Conservation (phyloP, 2,888 invertebrate species). For the Artemia sinica region DNA sequence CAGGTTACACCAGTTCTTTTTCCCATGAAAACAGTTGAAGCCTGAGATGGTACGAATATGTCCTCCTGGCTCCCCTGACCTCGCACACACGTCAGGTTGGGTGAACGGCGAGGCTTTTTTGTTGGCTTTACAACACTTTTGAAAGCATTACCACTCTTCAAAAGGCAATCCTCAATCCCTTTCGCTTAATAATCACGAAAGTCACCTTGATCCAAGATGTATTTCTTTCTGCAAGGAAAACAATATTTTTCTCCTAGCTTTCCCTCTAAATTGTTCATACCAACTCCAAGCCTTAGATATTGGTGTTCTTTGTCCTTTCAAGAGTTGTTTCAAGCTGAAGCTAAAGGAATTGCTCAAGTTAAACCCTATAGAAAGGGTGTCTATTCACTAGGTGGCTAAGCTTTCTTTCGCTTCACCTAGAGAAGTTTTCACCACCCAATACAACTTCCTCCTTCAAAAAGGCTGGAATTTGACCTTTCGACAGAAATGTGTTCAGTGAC, state of each 20-base stretch:
- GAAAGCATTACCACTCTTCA: conserved; percentile 27
- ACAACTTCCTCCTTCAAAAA: not conserved
- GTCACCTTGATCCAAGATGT: conserved; percentile 28
- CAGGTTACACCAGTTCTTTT: conserved; percentile 29
- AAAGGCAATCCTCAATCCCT: conserved; percentile 28
- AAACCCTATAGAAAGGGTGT: not conserved
- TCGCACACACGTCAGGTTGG: conserved; percentile 31
- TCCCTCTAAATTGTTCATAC: conserved; percentile 15
- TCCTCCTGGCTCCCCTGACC: conserved; percentile 29
- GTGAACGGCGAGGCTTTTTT: conserved; percentile 30
- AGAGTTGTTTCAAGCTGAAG: not conserved
- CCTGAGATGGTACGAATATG: conserved; percentile 29
- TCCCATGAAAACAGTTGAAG: conserved; percentile 30
- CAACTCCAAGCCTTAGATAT: conserved; percentile 16
- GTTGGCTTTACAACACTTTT: conserved; percentile 30
- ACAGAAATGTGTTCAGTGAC: not conserved
- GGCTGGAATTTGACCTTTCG: not conserved
- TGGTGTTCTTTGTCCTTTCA: not conserved
- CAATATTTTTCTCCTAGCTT: conserved; percentile 2
- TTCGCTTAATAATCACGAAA: conserved; percentile 30
- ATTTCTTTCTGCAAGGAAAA: conserved; percentile 17
- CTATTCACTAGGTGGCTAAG: not conserved
- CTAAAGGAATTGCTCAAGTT: not conserved
- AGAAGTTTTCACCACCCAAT: not conserved
- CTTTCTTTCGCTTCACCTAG: not conserved